Evolutionary conservation across 1,140 invertebrate species (phyloP).

Genomic region (Zaprionus africanus): DNA sequence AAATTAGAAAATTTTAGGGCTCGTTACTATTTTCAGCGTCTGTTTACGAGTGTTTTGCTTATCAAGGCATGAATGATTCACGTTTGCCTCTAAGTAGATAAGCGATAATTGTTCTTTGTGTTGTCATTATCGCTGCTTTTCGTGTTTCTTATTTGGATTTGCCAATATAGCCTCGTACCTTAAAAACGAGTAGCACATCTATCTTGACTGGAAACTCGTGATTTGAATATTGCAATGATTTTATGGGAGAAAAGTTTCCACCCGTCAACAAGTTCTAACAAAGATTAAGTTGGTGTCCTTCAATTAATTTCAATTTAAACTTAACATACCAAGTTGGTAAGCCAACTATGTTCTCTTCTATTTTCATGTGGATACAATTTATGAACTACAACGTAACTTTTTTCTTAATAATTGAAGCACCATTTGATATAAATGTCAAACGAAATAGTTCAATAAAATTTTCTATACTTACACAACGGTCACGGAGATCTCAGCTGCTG

Average conservation of each 20-base stretch:
- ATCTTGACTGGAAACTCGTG: conserved; percentile 24
- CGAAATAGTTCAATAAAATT: not conserved
- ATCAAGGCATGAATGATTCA: conserved; percentile 22
- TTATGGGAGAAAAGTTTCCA: not conserved
- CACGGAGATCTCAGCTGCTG: conserved; percentile 49
- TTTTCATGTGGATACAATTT: not conserved
- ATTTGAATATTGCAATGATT: conserved; percentile 21
- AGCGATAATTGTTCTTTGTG: conserved; percentile 51
- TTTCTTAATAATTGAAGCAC: not conserved
- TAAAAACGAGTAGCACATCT: conserved; percentile 6
- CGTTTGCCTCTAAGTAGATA: conserved; percentile 30
- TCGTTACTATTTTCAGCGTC: conserved; percentile 14
- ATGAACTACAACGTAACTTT: no score
- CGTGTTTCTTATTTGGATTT: conserved; percentile 49
- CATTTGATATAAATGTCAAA: not conserved
- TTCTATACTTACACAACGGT: conserved; percentile 70
- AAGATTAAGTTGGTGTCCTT: not conserved
- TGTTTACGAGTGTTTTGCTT: not conserved
- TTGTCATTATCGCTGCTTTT: conserved; percentile 47
- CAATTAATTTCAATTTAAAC: not conserved
- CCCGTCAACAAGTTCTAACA: not conserved
- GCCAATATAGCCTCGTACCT: conserved; percentile 20
- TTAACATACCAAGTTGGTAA: not conserved
- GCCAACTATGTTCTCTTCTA: not conserved
- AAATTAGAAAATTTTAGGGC: not conserved